phyloP scores from a whole-genome alignment of 2,797 vertebrate species.

The Allobates femoralis region DNA sequence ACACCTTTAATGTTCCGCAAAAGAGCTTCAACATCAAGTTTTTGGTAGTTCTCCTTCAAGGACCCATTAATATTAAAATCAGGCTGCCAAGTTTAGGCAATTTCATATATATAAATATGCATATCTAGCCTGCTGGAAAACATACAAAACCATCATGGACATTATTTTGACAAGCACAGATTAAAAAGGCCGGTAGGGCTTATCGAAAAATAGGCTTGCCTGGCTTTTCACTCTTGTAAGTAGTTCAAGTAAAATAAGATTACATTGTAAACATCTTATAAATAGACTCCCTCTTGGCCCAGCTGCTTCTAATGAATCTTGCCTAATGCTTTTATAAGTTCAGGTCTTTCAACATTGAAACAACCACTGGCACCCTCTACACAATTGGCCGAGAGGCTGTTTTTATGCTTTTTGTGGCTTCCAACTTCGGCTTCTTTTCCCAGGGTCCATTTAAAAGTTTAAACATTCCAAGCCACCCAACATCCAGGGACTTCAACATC shows the following conservation, averaged over 20 bases:
- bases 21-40: background rate
- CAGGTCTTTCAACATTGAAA: slow-evolving; percentile 35
- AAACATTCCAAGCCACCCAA: slow-evolving; percentile 21
- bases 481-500: slow-evolving; percentile 17
- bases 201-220: slow-evolving; percentile 34
- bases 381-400: slow-evolving; percentile 1
- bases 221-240: slow-evolving; percentile 43
- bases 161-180: slow-evolving; percentile 34
- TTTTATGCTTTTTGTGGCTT: slow-evolving; percentile 13
- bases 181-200: slow-evolving; percentile 29
- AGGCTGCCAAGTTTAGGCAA: slow-evolving; percentile 6
- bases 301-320: slow-evolving; percentile 41
- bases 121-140: slow-evolving; percentile 20
- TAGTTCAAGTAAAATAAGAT: slow-evolving; percentile 49
- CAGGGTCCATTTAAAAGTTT: slow-evolving; percentile 24
- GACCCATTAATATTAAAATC: background rate
- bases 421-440: slow-evolving; percentile 10
- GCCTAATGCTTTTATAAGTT: slow-evolving; percentile 43
- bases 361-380: slow-evolving; percentile 3
- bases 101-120: background rate
- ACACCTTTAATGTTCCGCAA: background rate
- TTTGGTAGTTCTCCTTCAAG: background rate
- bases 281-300: slow-evolving; percentile 31
- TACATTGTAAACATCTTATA: slow-evolving; percentile 52
- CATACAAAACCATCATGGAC: slow-evolving; percentile 18